Evolutionary conservation across 2,113 vertebrate genomes (phyloP), one percentile per base, ranked within the genome.

Genomic region (Python bivittatus): DNA sequence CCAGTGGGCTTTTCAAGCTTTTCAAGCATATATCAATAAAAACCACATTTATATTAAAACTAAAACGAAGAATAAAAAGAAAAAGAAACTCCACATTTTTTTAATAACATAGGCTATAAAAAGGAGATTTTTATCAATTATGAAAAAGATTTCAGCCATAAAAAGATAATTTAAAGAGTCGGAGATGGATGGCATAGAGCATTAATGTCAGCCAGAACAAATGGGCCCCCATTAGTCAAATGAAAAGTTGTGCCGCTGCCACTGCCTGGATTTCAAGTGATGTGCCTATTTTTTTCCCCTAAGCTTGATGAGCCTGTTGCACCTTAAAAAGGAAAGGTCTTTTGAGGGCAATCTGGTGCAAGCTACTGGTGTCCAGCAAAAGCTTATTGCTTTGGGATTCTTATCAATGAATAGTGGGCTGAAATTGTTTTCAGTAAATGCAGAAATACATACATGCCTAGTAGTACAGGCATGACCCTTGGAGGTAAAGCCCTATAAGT

Each of bases 121-220:
- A 97, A 96, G 96, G 94, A 98, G 97, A 98, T 98, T 97, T 98
- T 98, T 97, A 97, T 98, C 97, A 97, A 97, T 98, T 98, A 97
- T 96, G 96, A 96, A 95, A 97, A 96, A 95, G 92, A 97, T 96
- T 97, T 97, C 91, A 96, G 96, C 96, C 93, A 97, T 97, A 97
- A 97, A 97, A 96, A 96, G 96, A 96, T 97, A 98, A 97, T 98
- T 98, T 97, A 98, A 97, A 91, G 92, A 97, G 96, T 92, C 92
- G 94, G 97, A 98, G 97, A 97, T 97, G 96, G 97, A 97, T 98
- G 96, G 96, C 0, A 0, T 96, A 96, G 97, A 96, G 90, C 93
- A 93, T 96, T 97, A 96, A 94, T 95, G 97, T 97, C 97, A 97
- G 64, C 94, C 52, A 88, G 96, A 97, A 97, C 83, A 95, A 97